Evolutionary conservation across 2,888 invertebrate genomes (phyloP).

Genomic region (Colletes collaris): DNA sequence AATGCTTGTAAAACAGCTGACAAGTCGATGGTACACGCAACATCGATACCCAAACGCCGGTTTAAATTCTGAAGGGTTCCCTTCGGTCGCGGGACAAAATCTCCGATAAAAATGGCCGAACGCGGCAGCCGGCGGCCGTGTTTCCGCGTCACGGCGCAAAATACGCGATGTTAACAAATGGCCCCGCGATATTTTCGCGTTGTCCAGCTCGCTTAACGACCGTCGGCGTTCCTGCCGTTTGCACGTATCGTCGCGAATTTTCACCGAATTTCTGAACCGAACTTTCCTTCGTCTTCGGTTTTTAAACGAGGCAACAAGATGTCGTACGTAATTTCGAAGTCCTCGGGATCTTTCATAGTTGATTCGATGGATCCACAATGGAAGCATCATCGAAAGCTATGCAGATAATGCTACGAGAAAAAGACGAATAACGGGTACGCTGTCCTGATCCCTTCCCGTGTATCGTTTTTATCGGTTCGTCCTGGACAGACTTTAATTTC

Average conservation of each 20-base stretch:
- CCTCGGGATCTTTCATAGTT: too few relatives aligned
- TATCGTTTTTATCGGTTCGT: slow-evolving; percentile 45
- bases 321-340: too few relatives aligned
- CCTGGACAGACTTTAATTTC: slow-evolving; percentile 55
- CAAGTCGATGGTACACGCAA: slow-evolving; percentile 27
- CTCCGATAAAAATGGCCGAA: slow-evolving; percentile 30
- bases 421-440: slow-evolving; percentile 37
- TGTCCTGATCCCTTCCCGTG: slow-evolving; percentile 25
- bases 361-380: slow-evolving; percentile 13
- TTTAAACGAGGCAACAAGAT: too few relatives aligned
- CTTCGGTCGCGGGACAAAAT: background rate
- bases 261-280: slow-evolving; percentile 12
- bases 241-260: slow-evolving; percentile 34
- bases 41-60: slow-evolving; percentile 16
- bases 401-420: slow-evolving; percentile 20
- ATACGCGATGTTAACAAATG: slow-evolving; percentile 47
- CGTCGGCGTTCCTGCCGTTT: slow-evolving; percentile 26
- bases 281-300: background rate
- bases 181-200: slow-evolving; percentile 37
- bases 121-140: background rate
- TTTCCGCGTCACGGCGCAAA: slow-evolving; percentile 9
- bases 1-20: slow-evolving; percentile 31
- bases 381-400: background rate
- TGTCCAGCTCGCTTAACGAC: slow-evolving; percentile 30
- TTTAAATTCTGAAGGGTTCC: slow-evolving; percentile 11